Evolutionary conservation across 2,888 invertebrate species (phyloP), one percentile per base, ranked within the genome.

Genomic region (Phalangium opilio): DNA sequence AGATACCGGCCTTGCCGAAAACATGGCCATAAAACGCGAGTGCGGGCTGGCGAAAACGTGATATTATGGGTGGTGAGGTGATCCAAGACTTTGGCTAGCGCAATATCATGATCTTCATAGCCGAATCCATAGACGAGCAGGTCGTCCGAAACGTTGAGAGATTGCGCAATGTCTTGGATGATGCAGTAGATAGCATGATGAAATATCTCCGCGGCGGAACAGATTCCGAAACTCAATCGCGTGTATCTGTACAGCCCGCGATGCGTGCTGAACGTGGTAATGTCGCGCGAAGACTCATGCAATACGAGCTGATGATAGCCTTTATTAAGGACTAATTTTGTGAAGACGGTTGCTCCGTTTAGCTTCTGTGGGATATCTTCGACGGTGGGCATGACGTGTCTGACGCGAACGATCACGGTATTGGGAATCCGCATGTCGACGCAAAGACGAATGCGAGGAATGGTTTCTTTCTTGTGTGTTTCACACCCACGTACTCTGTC

Each of bases 261-360:
- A 18, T 56, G 56, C 3, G 65, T 64, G 4, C 61, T 60, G 49
- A 67, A 67, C 3, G 63, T 64, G 36, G 65, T 66, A 10, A 65
- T 59, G n/a, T 53, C 51, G 48, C 61, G 50, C 1, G 61, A 63
- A 11, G 60, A 53, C 32, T 55, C 52, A 15, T 58, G 45, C 14
- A 66, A 51, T 48, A 61, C 60, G 2, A 66, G 47, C 49, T 66
- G 65, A 51, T 66, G 64, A 50, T 61, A 65, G 1, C 61, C 65
- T 21, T 60, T 54, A 41, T 60, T 60, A 3, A 65, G 47, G 47
- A 66, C 64, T 2, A 64, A 49, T 51, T 64, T 61, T n/a, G 55
- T 50, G 34, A 60, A 62, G 5, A 47, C 47, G 4, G 19, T 43
- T 7, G 39, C 20, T 7, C 49, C 49, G 21, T 46, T 46, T 11